Evolutionary conservation across 1,140 invertebrate genomes (phyloP).

Genomic region (Papilio polyxenes): DNA sequence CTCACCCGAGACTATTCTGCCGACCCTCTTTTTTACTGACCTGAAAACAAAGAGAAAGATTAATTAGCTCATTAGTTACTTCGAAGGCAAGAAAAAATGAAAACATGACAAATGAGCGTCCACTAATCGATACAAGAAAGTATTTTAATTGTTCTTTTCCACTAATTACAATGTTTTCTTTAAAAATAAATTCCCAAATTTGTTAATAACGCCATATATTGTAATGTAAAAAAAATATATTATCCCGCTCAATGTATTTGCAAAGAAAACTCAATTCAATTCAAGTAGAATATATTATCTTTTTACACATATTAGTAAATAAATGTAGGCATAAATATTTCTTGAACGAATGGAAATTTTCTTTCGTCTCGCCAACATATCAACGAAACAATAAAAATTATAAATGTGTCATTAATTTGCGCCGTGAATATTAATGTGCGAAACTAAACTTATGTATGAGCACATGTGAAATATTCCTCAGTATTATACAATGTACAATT

Average conservation of each 20-base stretch:
- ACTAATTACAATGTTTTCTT: not conserved
- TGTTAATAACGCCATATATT: too few species aligned
- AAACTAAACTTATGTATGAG: conserved; percentile 16
- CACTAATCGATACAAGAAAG: conserved; percentile 13
- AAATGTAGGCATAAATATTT: not conserved
- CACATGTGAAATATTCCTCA: not conserved
- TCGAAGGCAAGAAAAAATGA: not conserved
- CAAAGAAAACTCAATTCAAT: too few species aligned
- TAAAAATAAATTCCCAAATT: not conserved
- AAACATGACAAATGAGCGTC: conserved; percentile 12
- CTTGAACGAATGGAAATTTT: not conserved
- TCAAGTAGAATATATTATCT: too few species aligned
- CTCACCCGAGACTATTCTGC: conserved; percentile 18
- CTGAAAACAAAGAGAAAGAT: conserved; percentile 45
- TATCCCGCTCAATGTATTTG: too few species aligned
- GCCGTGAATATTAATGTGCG: not conserved
- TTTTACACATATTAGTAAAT: not conserved
- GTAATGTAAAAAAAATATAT: too few species aligned
- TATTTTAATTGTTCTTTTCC: not conserved
- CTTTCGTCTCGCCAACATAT: not conserved
- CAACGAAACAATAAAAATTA: conserved; percentile 2
- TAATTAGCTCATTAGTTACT: conserved; percentile 24
- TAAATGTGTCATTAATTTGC: conserved; percentile 2
- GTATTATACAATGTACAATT: not conserved
- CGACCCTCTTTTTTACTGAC: conserved; percentile 43